Evolutionary conservation across 1,140 invertebrate genomes (phyloP).

Genomic region (Drosophila ficusphila): DNA sequence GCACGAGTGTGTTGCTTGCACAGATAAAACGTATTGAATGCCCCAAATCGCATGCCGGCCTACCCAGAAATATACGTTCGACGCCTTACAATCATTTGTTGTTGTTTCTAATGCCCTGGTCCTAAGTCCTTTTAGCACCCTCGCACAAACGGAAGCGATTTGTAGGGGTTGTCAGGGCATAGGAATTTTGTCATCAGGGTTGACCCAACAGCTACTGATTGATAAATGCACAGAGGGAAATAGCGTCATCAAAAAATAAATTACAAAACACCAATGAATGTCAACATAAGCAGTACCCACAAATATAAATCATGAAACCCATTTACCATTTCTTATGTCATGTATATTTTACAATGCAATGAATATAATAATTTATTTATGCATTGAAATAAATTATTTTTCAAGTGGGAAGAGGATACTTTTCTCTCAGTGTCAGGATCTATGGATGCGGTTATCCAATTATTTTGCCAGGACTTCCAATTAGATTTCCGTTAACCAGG

Average conservation of each 20-base stretch:
- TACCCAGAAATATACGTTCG: constrained; percentile 23
- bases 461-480: constrained; percentile 16
- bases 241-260: neutral
- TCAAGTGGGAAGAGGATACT: too few species aligned
- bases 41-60: constrained; percentile 52
- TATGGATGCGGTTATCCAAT: constrained; percentile 12
- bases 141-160: constrained; percentile 32
- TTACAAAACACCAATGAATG: neutral
- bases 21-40: constrained; percentile 79
- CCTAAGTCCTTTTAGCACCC: constrained; percentile 41
- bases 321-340: neutral
- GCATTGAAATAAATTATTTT: too few species aligned
- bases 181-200: constrained; percentile 35
- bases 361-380: too few species aligned
- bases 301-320: constrained; percentile 1
- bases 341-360: too few species aligned
- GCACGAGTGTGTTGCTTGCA: constrained; percentile 69
- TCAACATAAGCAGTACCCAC: neutral
- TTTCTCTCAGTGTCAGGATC: neutral
- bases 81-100: constrained; percentile 51
- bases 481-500: constrained; percentile 16
- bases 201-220: constrained; percentile 15
- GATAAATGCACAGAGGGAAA: constrained; percentile 17
- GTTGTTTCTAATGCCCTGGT: constrained; percentile 24
- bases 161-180: constrained; percentile 18